Evolutionary conservation across 1,140 invertebrate species (phyloP).

Genomic region (Drosophila fuyamai): DNA sequence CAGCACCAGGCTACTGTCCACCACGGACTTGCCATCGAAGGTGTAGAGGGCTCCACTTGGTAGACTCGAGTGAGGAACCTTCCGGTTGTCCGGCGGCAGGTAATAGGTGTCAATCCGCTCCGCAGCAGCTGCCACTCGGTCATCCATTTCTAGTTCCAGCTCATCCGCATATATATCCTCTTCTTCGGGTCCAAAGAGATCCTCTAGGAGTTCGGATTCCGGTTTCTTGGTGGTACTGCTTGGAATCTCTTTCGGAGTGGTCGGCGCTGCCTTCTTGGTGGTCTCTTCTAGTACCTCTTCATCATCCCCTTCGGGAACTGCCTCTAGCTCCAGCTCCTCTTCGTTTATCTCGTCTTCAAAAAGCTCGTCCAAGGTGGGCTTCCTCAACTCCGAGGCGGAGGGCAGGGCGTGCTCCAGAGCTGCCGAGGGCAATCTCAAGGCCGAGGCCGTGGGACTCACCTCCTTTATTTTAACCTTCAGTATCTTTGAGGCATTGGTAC

Average conservation of each 20-base stretch:
- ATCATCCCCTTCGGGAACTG: not conserved
- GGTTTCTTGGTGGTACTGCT: constrained; percentile 1
- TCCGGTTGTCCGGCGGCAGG: constrained; percentile 87
- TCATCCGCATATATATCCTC: constrained; percentile 55
- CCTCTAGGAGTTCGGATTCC: constrained; percentile 11
- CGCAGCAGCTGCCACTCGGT: constrained; percentile 88
- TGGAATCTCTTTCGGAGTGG: constrained; percentile 8
- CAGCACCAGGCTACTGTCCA: constrained; percentile 87
- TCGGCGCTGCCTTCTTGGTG: constrained; percentile 8
- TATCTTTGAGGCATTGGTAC: constrained; percentile 84
- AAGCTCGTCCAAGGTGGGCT: constrained; percentile 78
- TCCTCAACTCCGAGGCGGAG: constrained; percentile 48
- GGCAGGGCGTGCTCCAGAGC: constrained; percentile 59
- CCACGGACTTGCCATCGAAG: constrained; percentile 90
- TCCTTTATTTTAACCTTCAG: constrained; percentile 79
- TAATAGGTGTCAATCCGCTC: constrained; percentile 89
- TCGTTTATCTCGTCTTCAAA: constrained; percentile 30
- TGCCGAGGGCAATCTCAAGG: constrained; percentile 56
- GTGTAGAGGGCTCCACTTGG: constrained; percentile 87
- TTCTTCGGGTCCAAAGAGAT: constrained; percentile 52
- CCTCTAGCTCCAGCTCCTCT: constrained; percentile 24
- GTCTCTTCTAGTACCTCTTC: constrained; percentile 10
- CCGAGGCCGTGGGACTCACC: constrained; percentile 28
- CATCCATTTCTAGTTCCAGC: constrained; percentile 83
- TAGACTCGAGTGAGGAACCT: constrained; percentile 81